A percentile compares a stretch with the other conserved stretches of the same genome.
Evolutionary conservation across 2,888 invertebrate species (phyloP).

Genomic region (Pocota personata): DNA sequence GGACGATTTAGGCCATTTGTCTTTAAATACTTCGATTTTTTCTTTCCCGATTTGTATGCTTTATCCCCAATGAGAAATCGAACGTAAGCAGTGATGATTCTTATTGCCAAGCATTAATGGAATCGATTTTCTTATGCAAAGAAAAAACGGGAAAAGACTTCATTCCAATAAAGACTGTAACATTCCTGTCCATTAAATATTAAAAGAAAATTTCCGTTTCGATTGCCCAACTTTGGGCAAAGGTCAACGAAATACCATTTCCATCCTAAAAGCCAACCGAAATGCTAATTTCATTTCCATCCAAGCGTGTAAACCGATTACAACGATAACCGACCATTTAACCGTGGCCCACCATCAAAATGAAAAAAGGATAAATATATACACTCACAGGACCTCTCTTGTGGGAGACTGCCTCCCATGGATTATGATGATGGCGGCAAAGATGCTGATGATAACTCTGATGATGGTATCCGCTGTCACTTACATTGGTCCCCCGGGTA

Average conservation of each 20-base stretch:
- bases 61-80: neutral
- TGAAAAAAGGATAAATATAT: slow-evolving; percentile 52
- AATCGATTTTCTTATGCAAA: slow-evolving; percentile 29
- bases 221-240: slow-evolving; percentile 10
- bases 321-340: slow-evolving; percentile 70
- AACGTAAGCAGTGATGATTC: slow-evolving; percentile 19
- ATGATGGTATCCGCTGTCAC: slow-evolving; percentile 75
- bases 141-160: neutral
- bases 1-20: slow-evolving; percentile 20
- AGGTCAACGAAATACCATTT: slow-evolving; percentile 53
- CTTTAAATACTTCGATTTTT: neutral
- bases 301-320: slow-evolving; percentile 82
- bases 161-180: slow-evolving; percentile 16
- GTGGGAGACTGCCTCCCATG: slow-evolving; percentile 7
- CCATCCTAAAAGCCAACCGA: slow-evolving; percentile 36
- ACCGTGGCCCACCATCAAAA: slow-evolving; percentile 33
- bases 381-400: slow-evolving; percentile 27
- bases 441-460: slow-evolving; percentile 65
- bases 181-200: slow-evolving; percentile 39
- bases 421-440: slow-evolving; percentile 58
- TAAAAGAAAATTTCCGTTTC: slow-evolving; percentile 3
- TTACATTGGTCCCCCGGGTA: slow-evolving; percentile 80
- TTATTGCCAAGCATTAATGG: slow-evolving; percentile 30
- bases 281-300: slow-evolving; percentile 78
- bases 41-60: neutral